Conservation (phyloP, 2,113 vertebrate genomes). For the Aldabrachelys gigantea region DNA sequence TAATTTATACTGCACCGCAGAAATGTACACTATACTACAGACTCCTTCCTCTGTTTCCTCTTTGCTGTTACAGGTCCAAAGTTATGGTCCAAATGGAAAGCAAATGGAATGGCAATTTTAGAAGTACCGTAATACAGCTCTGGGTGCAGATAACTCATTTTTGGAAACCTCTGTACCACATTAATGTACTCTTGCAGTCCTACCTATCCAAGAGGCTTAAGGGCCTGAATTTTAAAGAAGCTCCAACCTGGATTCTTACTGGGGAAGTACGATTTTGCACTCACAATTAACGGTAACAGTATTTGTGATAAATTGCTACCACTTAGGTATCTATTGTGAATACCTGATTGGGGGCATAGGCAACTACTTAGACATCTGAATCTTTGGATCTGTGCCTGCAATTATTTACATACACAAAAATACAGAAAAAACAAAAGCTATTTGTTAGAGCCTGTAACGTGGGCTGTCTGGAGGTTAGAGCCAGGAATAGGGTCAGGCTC, state of each 20-base stretch:
- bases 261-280: background rate
- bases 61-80: background rate
- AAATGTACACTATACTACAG: background rate
- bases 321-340: conserved; percentile 9
- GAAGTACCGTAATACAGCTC: background rate
- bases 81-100: background rate
- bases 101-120: conserved; percentile 17
- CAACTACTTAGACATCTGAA: background rate
- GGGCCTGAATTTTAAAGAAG: background rate
- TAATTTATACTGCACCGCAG: background rate
- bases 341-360: background rate
- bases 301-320: background rate
- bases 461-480: too few relatives aligned
- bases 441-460: too few relatives aligned
- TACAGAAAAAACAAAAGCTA: background rate
- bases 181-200: background rate
- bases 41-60: background rate
- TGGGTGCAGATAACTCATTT: conserved; percentile 20
- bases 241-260: background rate
- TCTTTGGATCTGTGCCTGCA: background rate
- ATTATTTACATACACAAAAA: background rate
- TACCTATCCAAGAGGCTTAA: background rate
- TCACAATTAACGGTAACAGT: background rate
- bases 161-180: background rate
- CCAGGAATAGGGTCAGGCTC: too few relatives aligned